phyloP scores from a whole-genome alignment of 2,113 vertebrate species.

The Furnarius figulus region DNA sequence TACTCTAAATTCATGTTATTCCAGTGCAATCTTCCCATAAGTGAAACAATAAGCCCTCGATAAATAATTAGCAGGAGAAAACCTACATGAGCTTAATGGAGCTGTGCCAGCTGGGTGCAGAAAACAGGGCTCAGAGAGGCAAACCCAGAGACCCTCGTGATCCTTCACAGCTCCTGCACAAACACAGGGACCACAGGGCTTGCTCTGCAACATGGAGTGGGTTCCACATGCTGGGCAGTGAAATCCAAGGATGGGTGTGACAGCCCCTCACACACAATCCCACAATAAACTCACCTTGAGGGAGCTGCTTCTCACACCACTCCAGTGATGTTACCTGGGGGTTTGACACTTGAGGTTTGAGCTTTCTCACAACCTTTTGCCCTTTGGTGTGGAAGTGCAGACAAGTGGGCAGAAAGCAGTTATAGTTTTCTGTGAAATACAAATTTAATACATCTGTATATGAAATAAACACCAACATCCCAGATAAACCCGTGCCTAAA shows the following conservation, averaged over 20 bases:
- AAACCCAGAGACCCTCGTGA: fast-evolving
- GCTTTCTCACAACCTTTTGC: background rate
- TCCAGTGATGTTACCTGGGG: fast-evolving
- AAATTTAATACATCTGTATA: background rate
- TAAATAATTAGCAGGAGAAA: background rate
- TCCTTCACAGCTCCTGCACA: background rate
- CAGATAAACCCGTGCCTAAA: fast-evolving
- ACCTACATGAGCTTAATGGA: background rate
- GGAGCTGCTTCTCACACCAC: background rate
- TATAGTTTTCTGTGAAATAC: background rate
- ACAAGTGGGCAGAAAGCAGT: background rate
- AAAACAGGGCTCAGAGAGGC: background rate
- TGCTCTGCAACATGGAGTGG: too few relatives aligned
- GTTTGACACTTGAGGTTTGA: background rate
- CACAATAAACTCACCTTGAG: fast-evolving
- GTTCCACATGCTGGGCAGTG: fast-evolving
- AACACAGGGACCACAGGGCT: background rate
- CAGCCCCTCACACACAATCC: background rate
- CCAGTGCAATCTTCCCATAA: background rate
- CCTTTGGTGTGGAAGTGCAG: background rate
- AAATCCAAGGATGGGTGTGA: fast-evolving
- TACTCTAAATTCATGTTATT: background rate
- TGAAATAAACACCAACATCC: background rate
- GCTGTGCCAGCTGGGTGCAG: background rate
- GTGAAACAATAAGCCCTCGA: background rate